Conservation (phyloP, 2,113 vertebrate species). For the Centropristis striata region DNA sequence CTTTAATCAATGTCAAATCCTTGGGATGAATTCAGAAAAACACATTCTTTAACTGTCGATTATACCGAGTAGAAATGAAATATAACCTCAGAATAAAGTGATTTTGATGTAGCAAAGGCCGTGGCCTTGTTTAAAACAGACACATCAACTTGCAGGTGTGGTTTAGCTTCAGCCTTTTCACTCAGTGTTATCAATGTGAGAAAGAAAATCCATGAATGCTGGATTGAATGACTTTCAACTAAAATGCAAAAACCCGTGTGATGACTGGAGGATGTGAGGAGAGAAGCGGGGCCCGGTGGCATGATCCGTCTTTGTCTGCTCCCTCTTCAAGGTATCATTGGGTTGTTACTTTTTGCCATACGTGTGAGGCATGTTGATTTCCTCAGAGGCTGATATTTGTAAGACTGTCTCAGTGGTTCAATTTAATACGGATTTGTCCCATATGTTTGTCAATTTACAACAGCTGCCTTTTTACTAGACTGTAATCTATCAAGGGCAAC, state of each 20-base stretch:
- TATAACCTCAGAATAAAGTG: background rate
- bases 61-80: background rate
- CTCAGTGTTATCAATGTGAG: background rate
- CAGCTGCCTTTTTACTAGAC: constrained; percentile 2
- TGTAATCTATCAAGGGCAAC: background rate
- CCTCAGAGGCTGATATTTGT: constrained; percentile 9
- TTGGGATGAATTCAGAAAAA: background rate
- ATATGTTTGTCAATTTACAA: background rate
- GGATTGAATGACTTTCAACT: background rate
- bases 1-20: background rate
- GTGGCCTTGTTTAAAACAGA: background rate
- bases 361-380: background rate
- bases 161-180: background rate
- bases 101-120: background rate
- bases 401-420: background rate
- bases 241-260: background rate
- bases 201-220: background rate
- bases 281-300: background rate
- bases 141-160: background rate
- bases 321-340: constrained; percentile 1
- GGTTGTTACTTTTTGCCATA: constrained; percentile 7
- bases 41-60: background rate
- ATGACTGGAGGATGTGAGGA: background rate
- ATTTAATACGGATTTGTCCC: constrained; percentile 15
- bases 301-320: background rate